Base-by-base conservation (phyloP, 2,888 invertebrate species). In the Pedicia rivosa region DNA sequence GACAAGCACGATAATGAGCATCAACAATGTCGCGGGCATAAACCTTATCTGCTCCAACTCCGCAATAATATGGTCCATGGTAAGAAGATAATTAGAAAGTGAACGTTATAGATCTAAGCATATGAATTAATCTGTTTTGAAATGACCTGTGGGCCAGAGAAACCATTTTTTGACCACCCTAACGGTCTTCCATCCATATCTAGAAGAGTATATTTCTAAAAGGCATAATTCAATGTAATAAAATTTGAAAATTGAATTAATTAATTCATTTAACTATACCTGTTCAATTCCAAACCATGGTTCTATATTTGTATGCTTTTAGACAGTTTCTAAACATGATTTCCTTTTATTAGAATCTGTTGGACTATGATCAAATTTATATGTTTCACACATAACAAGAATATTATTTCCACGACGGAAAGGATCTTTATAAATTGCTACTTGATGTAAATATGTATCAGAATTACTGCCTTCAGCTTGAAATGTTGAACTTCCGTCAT, bases 11-110 rank as follows among this genome's bases (percentile, higher is more conserved):
- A 63, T 97, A 97, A 57, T 98, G 97, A 8, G 94, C 86, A 59
- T 95, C 94, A 20, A 95, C 91, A 43, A 97, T 78, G 57, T 97
- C 94, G 35, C 97, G 74, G 9, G 92, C 97, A 59, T 84, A 92
- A 6, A 59, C 59, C 60, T 83, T 88, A 60, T 90, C 78, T 37
- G 94, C 90, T 5, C 95, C 95, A 5, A 95, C 94, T 32, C 95
- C 95, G 58, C 97, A 97, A 61, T 97, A 98, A 66, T 97, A 97
- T 2, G 97, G 97, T 2, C 95, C 94, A 58, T n/a, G n/a, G n/a
- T n/a, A n/a, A n/a, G n/a, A n/a, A n/a, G n/a, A n/a, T n/a, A n/a
- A n/a, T n/a, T n/a, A n/a, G n/a, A n/a, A n/a, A n/a, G n/a, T n/a
- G n/a, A n/a, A n/a, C n/a, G n/a, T n/a, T n/a, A n/a, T n/a, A n/a